Evolutionary conservation across 2,888 invertebrate species (phyloP), one percentile per base, ranked within the genome.

Genomic region (Epirrhoe tristata): DNA sequence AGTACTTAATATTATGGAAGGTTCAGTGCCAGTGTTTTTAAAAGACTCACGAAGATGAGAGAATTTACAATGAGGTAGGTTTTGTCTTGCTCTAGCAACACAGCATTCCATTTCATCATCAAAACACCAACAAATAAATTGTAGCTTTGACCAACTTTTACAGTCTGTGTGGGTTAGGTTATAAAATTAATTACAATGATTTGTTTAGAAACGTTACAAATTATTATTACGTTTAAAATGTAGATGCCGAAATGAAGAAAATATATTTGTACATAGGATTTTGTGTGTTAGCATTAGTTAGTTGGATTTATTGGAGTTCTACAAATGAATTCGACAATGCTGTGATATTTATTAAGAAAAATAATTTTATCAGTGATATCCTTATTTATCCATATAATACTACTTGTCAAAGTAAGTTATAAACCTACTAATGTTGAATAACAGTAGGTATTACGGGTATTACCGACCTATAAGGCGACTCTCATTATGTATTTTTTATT

Each of bases 221-320:
- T 12, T 10, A 43, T 12, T 12, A 4, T 12, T 12, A 43, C 12
- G 39, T 43, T 58, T 17, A 58, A 6, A 52, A 39, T 46, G 60
- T 34, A 51, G 46, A 14, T 34, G 24, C 36, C 6, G 52, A n/a
- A 51, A 68, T 74, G 72, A 75, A 69, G 62, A 73, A 69, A 61
- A 65, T 58, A 56, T 55, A 63, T 66, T 16, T 67, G 43, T 69
- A 56, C 46, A 32, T 70, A 62, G 59, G 66, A 50, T 39, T 74
- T 10, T 24, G 85, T 51, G 76, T 76, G 39, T 64, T 84, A 64
- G 75, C 78, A 63, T 16, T 89, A 58, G 71, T 82, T 46, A 73
- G 79, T 69, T 90, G 88, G 89, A 77, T 87, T n/a, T 85, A 87
- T 71, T 86, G 85, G 81, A 86, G 81, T 75, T 78, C 84, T 1